Percentiles rank a stretch among this genome's conserved stretches.
Evolutionary conservation across 2,888 invertebrate genomes (phyloP).

Genomic region (Pristionchus japonicus): DNA sequence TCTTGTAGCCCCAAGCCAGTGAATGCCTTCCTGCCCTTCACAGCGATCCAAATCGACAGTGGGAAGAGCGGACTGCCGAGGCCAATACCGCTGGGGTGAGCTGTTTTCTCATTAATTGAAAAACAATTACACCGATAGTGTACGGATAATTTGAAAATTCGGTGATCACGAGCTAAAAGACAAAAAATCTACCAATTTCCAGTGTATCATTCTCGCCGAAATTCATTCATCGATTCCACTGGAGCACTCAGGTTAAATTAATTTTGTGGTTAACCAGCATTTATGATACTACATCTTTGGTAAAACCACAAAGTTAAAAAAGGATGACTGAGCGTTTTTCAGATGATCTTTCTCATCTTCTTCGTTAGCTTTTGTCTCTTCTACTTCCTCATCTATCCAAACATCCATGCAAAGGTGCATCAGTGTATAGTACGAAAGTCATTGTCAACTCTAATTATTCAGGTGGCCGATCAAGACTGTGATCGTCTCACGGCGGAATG

Average conservation of each 20-base stretch:
- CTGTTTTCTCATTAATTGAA: background rate
- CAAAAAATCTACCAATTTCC: too few species aligned
- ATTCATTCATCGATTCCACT: conserved; percentile 72
- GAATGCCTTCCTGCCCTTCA: conserved; percentile 48
- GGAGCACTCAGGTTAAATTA: conserved; percentile 70
- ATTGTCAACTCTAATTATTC: too few species aligned
- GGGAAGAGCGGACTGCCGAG: conserved; percentile 25
- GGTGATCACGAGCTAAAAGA: too few species aligned
- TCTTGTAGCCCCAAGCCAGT: background rate
- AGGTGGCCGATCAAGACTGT: conserved; percentile 58
- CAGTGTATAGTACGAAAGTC: background rate
- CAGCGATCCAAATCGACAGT: conserved; percentile 53
- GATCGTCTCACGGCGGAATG: conserved; percentile 60
- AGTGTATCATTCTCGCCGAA: conserved; percentile 59
- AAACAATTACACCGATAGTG: background rate
- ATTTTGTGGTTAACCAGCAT: background rate
- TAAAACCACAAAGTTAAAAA: too few species aligned
- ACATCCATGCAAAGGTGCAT: conserved; percentile 59
- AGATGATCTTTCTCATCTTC: conserved; percentile 74
- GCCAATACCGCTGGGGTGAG: background rate
- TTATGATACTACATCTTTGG: too few species aligned
- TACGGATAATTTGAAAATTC: too few species aligned
- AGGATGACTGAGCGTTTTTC: conserved; percentile 39
- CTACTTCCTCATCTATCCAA: conserved; percentile 74
- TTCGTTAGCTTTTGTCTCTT: conserved; percentile 73